Percentiles rank a stretch among this genome's conserved stretches.
Evolutionary conservation across 2,113 vertebrate species (phyloP).

Genomic region (Melanotaenia duboulayi): DNA sequence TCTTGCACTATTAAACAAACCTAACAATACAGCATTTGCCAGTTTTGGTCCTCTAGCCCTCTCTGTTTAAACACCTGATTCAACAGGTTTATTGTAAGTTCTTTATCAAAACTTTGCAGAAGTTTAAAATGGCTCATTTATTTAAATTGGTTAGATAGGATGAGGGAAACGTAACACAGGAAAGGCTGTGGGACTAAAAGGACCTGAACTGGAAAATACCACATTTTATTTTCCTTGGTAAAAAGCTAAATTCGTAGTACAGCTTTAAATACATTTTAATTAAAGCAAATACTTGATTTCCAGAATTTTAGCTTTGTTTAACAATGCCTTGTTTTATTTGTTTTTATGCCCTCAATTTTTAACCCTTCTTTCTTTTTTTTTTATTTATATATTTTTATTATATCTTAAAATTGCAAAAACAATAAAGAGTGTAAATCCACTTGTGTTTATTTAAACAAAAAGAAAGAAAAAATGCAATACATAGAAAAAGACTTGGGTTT

Average conservation of each 20-base stretch:
- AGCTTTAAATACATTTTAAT: background rate
- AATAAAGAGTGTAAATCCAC: background rate
- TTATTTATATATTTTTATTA: background rate
- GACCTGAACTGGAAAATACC: background rate
- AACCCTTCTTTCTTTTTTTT: background rate
- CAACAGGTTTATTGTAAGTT: background rate
- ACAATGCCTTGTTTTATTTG: too few relatives aligned
- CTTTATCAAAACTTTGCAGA: background rate
- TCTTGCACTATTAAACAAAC: too few relatives aligned
- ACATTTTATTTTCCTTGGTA: background rate
- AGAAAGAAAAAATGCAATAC: background rate
- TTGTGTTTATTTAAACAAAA: background rate
- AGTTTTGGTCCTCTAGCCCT: too few relatives aligned
- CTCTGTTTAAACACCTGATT: background rate
- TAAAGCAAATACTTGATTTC: background rate
- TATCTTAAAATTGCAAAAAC: background rate
- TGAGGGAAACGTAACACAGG: too few relatives aligned
- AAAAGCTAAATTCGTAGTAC: too few relatives aligned
- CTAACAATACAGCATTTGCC: too few relatives aligned
- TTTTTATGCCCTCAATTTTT: background rate
- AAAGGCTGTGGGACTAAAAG: too few relatives aligned
- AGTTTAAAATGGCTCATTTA: too few relatives aligned
- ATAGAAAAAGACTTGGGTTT: background rate
- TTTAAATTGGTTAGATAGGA: too few relatives aligned
- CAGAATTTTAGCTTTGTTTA: too few relatives aligned